Conservation (phyloP, 2,113 vertebrate genomes). For the Shinisaurus crocodilurus region DNA sequence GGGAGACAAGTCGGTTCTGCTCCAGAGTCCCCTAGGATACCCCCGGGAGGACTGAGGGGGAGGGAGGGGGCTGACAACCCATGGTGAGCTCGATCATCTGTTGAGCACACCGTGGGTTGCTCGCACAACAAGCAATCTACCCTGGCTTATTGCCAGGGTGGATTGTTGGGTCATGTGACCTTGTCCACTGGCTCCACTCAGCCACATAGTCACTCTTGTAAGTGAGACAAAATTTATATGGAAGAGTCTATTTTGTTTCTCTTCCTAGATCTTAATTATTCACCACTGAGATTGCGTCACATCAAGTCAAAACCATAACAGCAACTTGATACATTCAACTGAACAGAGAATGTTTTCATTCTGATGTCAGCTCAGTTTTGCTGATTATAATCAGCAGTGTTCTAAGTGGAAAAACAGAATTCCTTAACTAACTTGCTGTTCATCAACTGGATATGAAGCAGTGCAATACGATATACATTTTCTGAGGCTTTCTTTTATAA, state of each 20-base stretch:
- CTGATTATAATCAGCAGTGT: background rate
- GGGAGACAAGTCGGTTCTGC: too few relatives aligned
- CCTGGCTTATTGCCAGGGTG: too few relatives aligned
- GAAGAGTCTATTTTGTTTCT: background rate
- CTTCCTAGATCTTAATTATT: fast-evolving
- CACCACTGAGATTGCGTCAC: fast-evolving
- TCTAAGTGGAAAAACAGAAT: conserved; percentile 24
- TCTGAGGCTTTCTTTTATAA: background rate
- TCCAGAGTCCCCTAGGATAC: too few relatives aligned
- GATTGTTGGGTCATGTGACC: too few relatives aligned
- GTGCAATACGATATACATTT: background rate
- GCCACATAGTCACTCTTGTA: background rate
- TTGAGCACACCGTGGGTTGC: too few relatives aligned
- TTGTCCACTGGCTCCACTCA: too few relatives aligned
- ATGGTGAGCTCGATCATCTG: too few relatives aligned
- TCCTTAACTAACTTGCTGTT: background rate
- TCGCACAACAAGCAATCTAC: too few relatives aligned
- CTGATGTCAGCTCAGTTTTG: conserved; percentile 34
- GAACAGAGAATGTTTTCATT: background rate
- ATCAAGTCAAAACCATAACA: background rate
- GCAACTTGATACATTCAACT: background rate
- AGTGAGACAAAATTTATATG: background rate
- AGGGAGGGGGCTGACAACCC: too few relatives aligned
- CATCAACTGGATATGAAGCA: fast-evolving
- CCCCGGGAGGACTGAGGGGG: too few relatives aligned